Evolutionary conservation across 2,888 invertebrate species (phyloP).

Genomic region (Physocephala rufipes): DNA sequence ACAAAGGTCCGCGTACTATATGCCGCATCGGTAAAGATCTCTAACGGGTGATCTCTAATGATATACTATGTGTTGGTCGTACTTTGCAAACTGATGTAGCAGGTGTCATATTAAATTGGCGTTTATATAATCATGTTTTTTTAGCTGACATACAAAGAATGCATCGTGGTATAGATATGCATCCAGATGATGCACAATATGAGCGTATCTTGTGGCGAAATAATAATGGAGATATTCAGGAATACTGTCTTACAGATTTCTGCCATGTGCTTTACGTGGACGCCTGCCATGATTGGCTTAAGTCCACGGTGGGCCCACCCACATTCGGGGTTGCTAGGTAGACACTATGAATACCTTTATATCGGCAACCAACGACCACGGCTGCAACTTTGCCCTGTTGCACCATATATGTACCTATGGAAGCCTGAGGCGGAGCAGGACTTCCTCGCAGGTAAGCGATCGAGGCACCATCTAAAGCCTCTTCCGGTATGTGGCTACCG

Average conservation of each 20-base stretch:
- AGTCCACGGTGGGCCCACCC: too few species aligned
- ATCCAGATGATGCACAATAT: conserved; percentile 22
- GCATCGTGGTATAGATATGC: conserved; percentile 27
- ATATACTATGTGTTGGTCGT: conserved; percentile 24
- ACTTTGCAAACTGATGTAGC: conserved; percentile 25
- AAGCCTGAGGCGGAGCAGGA: too few species aligned
- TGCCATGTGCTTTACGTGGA: too few species aligned
- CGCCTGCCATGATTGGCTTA: too few species aligned
- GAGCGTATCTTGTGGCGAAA: conserved; percentile 31
- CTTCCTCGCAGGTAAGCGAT: too few species aligned
- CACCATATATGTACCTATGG: too few species aligned
- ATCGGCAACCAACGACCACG: too few species aligned
- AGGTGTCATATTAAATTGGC: conserved; percentile 19
- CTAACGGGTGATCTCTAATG: conserved; percentile 26
- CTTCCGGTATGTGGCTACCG: too few species aligned
- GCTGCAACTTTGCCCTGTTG: too few species aligned
- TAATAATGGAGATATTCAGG: conserved; percentile 1
- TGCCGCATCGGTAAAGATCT: conserved; percentile 31
- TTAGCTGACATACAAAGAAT: conserved; percentile 32
- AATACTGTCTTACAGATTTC: conserved; percentile 32
- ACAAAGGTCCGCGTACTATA: conserved; percentile 27
- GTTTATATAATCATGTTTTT: conserved; percentile 15
- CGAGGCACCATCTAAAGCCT: too few species aligned
- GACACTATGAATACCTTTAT: too few species aligned
- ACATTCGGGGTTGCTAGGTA: too few species aligned